A percentile compares a stretch with the other conserved stretches of the same genome.
phyloP scores from a whole-genome alignment of 2,797 vertebrate genomes.

The Poeciliopsis infans region DNA sequence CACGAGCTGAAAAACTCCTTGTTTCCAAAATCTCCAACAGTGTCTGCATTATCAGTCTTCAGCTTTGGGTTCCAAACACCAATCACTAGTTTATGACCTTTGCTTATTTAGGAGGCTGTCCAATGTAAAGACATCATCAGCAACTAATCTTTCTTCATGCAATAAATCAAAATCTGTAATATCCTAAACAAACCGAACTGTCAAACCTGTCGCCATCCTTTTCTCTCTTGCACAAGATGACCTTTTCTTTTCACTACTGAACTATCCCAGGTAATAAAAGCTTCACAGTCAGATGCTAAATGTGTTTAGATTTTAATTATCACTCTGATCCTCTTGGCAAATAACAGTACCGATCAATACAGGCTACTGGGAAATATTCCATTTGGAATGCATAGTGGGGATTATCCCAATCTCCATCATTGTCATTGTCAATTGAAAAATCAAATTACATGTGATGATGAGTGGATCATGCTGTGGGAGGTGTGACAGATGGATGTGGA shows the following conservation, averaged over 20 bases:
- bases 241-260: conserved; percentile 76
- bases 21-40: background rate
- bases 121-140: conserved; percentile 37
- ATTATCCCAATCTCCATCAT: conserved; percentile 70
- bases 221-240: conserved; percentile 64
- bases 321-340: conserved; percentile 80
- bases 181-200: conserved; percentile 71
- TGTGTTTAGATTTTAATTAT: conserved; percentile 85
- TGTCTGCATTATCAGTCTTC: background rate
- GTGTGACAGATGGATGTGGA: conserved; percentile 45
- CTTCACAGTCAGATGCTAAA: conserved; percentile 75
- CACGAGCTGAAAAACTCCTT: background rate
- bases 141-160: conserved; percentile 62
- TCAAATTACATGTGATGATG: conserved; percentile 74
- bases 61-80: background rate
- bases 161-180: conserved; percentile 66
- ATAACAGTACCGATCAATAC: conserved; percentile 84
- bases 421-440: conserved; percentile 70
- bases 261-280: conserved; percentile 79
- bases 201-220: conserved; percentile 53
- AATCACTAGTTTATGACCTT: conserved; percentile 42
- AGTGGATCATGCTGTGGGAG: conserved; percentile 46
- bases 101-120: conserved; percentile 40
- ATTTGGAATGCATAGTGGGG: conserved; percentile 71
- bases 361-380: conserved; percentile 80